Evolutionary conservation across 1,140 invertebrate species (phyloP).

Genomic region (Caenorhabditis inopinata): DNA sequence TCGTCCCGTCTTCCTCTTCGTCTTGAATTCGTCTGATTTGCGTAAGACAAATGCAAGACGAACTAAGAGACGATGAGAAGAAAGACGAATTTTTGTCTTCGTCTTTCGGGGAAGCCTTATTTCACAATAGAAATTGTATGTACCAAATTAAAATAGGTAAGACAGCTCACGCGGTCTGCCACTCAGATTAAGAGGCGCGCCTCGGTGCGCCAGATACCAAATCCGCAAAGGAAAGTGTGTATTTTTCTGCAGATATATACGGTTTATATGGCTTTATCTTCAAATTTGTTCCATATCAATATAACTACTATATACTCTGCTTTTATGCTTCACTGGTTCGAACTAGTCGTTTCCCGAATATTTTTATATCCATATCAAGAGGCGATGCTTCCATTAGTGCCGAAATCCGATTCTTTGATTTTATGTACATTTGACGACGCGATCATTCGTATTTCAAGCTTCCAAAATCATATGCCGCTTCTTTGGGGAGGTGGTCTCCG

Average conservation of each 20-base stretch:
- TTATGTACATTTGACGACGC: not conserved
- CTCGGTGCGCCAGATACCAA: no score
- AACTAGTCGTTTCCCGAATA: not conserved
- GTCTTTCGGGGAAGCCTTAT: no score
- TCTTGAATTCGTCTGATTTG: no score
- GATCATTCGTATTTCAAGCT: not conserved
- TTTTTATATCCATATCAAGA: conserved; percentile 7
- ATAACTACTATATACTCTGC: not conserved
- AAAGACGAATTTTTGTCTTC: no score
- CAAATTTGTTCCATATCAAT: not conserved
- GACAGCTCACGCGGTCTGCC: not conserved
- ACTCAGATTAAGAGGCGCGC: not conserved
- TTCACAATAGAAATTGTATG: no score
- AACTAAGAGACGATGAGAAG: no score
- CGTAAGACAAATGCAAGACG: no score
- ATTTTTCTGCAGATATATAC: not conserved
- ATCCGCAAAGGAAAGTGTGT: no score
- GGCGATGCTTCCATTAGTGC: not conserved
- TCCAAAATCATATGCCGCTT: not conserved
- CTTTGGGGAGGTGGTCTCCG: not conserved
- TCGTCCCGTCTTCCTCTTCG: no score
- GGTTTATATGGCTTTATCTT: not conserved
- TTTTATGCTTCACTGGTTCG: conserved; percentile 15
- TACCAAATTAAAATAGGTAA: no score
- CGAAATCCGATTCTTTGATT: not conserved